phyloP scores from a whole-genome alignment of 2,113 vertebrate genomes.

The Oenanthe melanoleuca region DNA sequence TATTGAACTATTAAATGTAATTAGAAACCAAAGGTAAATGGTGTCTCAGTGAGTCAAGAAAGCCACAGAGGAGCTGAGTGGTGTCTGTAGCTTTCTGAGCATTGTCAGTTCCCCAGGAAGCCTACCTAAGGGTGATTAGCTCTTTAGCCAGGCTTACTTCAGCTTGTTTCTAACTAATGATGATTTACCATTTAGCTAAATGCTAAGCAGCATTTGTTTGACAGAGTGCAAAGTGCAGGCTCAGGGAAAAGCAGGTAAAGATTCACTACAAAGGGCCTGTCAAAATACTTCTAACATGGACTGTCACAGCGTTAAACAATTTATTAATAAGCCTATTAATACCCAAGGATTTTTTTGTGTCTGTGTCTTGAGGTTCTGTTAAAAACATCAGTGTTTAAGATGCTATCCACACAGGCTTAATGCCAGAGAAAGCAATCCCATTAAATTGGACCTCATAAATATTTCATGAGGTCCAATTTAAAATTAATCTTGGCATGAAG shows the following conservation, averaged over 20 bases:
- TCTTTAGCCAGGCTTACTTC: constrained; percentile 23
- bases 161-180: constrained; percentile 47
- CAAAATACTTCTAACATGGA: constrained; percentile 50
- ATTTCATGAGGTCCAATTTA: constrained; percentile 69
- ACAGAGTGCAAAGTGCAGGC: background rate
- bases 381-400: constrained; percentile 64
- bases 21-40: constrained; percentile 52
- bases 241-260: constrained; percentile 33
- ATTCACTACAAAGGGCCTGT: constrained; percentile 30
- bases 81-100: constrained; percentile 7
- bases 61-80: background rate
- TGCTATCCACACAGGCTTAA: constrained; percentile 68
- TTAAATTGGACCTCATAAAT: constrained; percentile 72
- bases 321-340: constrained; percentile 67
- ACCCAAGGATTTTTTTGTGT: background rate
- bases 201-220: constrained; percentile 31
- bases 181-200: constrained; percentile 59
- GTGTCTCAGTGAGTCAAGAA: constrained; percentile 7
- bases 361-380: constrained; percentile 54
- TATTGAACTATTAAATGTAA: constrained; percentile 44
- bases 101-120: constrained; percentile 1
- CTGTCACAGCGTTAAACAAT: constrained; percentile 42
- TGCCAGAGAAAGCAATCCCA: constrained; percentile 69
- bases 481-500: constrained; percentile 60
- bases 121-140: constrained; percentile 41